A percentile compares a stretch with the other conserved stretches of the same genome.
These are phyloP conservation scores for Rotaria macrura DNA, from an alignment of 2,888 invertebrate species.

Conservation along the genomic window DNA sequence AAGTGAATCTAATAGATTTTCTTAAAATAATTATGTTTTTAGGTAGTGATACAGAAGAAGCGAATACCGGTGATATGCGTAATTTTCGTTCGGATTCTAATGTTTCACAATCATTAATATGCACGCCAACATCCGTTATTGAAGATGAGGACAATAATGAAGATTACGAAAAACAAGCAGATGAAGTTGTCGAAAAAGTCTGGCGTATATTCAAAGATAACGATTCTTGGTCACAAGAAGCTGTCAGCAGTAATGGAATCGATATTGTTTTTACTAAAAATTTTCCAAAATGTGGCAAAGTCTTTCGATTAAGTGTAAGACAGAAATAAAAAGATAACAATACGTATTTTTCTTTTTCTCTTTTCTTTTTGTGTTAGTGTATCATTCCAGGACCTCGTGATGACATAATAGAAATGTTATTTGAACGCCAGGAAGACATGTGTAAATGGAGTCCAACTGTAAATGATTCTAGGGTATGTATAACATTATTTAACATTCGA, in stretches of 20 bases:
- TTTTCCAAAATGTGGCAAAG: constrained; percentile 23
- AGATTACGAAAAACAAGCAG: constrained; percentile 9
- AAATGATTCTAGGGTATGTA: not conserved
- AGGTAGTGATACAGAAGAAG: not conserved
- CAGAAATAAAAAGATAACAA: not conserved
- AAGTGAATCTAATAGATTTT: too few relatives aligned
- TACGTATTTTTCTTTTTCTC: not conserved
- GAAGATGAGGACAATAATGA: not conserved
- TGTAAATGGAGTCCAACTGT: constrained; percentile 8
- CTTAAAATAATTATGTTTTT: too few relatives aligned
- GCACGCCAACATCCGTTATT: not conserved
- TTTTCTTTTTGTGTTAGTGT: too few relatives aligned
- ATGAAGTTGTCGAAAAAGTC: constrained; percentile 13
- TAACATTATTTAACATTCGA: too few relatives aligned
- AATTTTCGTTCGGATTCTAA: not conserved
- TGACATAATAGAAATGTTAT: not conserved
- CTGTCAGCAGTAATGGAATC: not conserved
- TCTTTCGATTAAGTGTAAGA: constrained; percentile 25
- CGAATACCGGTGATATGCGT: not conserved
- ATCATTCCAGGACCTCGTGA: not conserved
- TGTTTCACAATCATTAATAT: not conserved
- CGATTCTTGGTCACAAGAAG: constrained; percentile 8
- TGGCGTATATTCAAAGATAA: constrained; percentile 12
- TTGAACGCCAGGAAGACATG: not conserved
- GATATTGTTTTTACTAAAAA: constrained; percentile 16